A percentile compares a stretch with the other conserved stretches of the same genome.
Conservation (phyloP, 2,888 invertebrate genomes). For the Pandemis corylana region DNA sequence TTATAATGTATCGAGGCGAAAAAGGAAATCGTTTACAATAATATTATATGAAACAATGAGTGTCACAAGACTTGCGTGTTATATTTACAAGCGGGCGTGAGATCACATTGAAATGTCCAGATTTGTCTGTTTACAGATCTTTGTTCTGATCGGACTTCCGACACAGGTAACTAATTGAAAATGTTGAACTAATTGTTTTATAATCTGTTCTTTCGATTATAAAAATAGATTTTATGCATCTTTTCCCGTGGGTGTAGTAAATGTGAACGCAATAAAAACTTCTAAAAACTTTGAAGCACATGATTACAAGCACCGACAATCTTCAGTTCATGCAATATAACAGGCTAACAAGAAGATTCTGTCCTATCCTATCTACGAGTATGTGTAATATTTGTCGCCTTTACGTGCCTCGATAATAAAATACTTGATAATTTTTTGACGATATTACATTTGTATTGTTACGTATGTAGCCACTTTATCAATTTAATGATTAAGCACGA, state of each 20-base stretch:
- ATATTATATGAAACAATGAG: neutral
- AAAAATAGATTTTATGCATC: no score
- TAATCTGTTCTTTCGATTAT: no score
- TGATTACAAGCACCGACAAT: no score
- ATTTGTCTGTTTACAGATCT: neutral
- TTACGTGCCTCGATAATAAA: neutral
- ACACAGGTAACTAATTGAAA: no score
- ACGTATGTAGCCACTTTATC: neutral
- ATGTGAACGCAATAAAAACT: no score
- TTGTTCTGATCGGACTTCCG: neutral
- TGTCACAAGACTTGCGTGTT: neutral
- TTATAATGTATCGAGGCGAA: neutral
- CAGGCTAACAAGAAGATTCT: neutral
- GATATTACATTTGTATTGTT: neutral
- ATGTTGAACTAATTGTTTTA: no score
- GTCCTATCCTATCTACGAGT: neutral
- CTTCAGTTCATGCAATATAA: no score
- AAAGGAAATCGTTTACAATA: constrained; percentile 2
- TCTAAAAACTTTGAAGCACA: no score
- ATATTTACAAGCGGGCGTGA: neutral
- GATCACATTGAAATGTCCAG: neutral
- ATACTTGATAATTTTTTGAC: neutral
- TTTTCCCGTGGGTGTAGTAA: no score
- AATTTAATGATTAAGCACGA: neutral
- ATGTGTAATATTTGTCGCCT: neutral